Percentiles rank a stretch among this genome's conserved stretches.
phyloP scores from a whole-genome alignment of 2,888 invertebrate species.

The Artemia sp. region DNA sequence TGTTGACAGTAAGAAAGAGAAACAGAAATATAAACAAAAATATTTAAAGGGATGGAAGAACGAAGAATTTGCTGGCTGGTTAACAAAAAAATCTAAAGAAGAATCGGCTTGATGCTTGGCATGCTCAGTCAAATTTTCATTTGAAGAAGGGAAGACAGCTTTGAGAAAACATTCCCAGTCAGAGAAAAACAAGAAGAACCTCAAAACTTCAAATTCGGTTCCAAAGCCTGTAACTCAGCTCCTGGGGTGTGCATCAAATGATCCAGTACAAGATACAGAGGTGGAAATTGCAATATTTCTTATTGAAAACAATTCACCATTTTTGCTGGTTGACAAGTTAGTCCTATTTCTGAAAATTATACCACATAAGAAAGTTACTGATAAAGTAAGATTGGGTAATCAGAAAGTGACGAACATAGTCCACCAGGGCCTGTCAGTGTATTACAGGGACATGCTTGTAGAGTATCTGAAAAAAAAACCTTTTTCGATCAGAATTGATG shows the following conservation, averaged over 20 bases:
- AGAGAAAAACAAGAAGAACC: neutral
- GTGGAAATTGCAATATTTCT: no score
- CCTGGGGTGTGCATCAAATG: no score
- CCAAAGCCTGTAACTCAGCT: neutral
- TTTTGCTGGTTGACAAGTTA: no score
- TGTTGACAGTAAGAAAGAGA: neutral
- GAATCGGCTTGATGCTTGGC: neutral
- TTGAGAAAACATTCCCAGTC: neutral
- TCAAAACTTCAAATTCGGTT: neutral
- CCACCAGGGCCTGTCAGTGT: neutral
- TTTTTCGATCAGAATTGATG: slow-evolving; percentile 16
- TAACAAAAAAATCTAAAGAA: neutral
- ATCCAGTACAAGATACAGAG: no score
- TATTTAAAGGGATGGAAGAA: neutral
- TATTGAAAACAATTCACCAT: no score
- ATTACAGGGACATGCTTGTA: neutral
- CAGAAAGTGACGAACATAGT: no score
- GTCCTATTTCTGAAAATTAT: no score
- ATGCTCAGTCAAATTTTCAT: neutral
- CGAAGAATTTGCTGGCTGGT: neutral
- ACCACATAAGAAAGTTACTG: no score
- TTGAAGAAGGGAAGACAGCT: neutral
- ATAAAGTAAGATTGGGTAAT: no score
- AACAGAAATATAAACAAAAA: slow-evolving; percentile 5
- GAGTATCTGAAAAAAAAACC: neutral